Conservation (phyloP, 1,140 invertebrate species). For the Patella vulgata region DNA sequence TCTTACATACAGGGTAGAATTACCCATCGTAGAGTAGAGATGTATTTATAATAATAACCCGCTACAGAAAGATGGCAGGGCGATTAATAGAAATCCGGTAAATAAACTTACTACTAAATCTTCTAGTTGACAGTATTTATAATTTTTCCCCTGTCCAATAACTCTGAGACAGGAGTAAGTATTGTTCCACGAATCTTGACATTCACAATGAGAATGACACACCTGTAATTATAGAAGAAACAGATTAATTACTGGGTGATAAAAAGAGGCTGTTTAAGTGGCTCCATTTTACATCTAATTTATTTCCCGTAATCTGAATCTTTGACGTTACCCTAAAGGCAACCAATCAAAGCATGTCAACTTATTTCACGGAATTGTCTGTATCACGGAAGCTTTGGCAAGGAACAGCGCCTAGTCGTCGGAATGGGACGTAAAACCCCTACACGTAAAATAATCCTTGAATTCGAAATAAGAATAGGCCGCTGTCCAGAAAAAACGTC, state of each 20-base stretch:
- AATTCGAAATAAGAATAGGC: too few relatives aligned
- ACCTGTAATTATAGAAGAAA: conserved; percentile 31
- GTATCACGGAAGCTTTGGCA: neutral
- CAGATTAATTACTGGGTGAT: conserved; percentile 72
- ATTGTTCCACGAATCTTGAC: conserved; percentile 74
- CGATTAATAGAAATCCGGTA: too few relatives aligned
- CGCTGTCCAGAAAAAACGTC: too few relatives aligned
- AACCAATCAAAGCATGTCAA: neutral
- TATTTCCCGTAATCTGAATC: neutral
- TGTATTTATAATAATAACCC: too few relatives aligned
- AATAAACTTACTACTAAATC: conserved; percentile 79
- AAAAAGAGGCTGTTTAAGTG: conserved; percentile 26
- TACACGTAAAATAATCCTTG: too few relatives aligned
- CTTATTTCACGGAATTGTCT: neutral
- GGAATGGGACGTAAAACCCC: too few relatives aligned
- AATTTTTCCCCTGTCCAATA: conserved; percentile 67
- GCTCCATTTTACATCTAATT: neutral
- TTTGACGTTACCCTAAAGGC: neutral
- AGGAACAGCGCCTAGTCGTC: too few relatives aligned
- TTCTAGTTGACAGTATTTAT: conserved; percentile 80
- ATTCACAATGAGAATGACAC: conserved; percentile 50
- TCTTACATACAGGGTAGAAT: too few relatives aligned
- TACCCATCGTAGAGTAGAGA: too few relatives aligned
- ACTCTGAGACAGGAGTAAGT: conserved; percentile 81
- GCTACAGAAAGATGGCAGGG: too few relatives aligned